Evolutionary conservation across 53 echinoderm and acorn worm species (phyloP), one percentile per base, ranked within the genome.

Genomic region (Glandiceps talaboti): DNA sequence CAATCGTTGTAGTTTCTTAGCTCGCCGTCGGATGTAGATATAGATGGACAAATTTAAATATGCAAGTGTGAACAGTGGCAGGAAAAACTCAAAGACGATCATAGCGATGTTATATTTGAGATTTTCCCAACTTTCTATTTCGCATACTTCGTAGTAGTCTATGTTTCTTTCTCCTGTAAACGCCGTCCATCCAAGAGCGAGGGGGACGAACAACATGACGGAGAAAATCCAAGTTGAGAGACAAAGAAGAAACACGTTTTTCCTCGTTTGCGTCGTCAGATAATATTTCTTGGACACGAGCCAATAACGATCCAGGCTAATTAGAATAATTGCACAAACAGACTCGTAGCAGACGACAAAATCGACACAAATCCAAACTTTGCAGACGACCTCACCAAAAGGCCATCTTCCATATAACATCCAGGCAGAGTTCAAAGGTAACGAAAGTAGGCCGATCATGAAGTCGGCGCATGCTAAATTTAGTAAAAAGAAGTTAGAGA

Each of bases 341-440:
- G 87, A 87, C 76, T 87, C 83, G 33, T 83, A 83, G 32, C 83
- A 79, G 31, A 80, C 45, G 25, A 83, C 27, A 73, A 76, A 87
- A 76, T 87, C 87, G 12, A 87, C 20, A 28, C 80, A 80, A 32
- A 30, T 33, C 80, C 83, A 80, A 26, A 74, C 33, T 29, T 87
- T 87, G 32, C 87, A 87, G 79, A 87, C 33, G 76, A 84, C 76
- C 82, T 87, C 87, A 12, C 87, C 87, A 32, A 87, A 83, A 32
- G 80, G 75, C 87, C 87, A 87, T 6, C 73, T 14, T 14, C 75
- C 81, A 14, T 27, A 33, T 0, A 83, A 28, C 29, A 73, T 75
- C 79, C 83, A 87, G 26, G 83, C 30, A 73, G 83, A 83, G 83
- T 83, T 73, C 32, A 87, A 76, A 26, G 80, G 83, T 72, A 87